These are phyloP conservation scores for Leuctra nigra DNA, from an alignment of 2,888 invertebrate genomes.

Conservation along the genomic window DNA sequence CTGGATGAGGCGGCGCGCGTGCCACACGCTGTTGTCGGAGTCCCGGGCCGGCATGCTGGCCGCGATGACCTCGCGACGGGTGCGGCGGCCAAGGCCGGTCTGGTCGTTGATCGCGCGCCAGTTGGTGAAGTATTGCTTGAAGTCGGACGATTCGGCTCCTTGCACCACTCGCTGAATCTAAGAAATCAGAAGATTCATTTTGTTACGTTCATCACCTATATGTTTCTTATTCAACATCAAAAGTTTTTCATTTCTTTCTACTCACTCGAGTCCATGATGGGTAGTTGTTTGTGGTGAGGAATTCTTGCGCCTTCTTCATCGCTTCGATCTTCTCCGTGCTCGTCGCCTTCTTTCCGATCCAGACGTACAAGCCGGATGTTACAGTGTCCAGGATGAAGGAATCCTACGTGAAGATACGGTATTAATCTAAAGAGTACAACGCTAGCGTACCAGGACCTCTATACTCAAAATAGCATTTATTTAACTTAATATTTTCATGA, in stretches of 20 bases:
- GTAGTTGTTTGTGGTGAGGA: constrained; percentile 57
- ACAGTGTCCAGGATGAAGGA: constrained; percentile 75
- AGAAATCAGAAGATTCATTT: background rate
- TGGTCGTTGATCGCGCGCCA: constrained; percentile 64
- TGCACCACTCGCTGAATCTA: constrained; percentile 69
- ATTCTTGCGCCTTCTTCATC: constrained; percentile 62
- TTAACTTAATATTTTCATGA: no score
- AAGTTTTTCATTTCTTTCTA: background rate
- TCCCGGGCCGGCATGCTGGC: constrained; percentile 30
- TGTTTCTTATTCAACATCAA: background rate
- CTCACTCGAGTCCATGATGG: constrained; percentile 61
- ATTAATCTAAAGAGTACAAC: no score
- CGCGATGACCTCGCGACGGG: constrained; percentile 36
- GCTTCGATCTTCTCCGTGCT: constrained; percentile 66
- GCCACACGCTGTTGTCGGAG: constrained; percentile 36
- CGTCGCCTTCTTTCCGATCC: constrained; percentile 73
- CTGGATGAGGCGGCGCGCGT: constrained; percentile 33
- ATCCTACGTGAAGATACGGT: constrained; percentile 49
- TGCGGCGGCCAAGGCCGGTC: constrained; percentile 36
- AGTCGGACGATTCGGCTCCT: constrained; percentile 75
- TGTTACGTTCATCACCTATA: background rate
- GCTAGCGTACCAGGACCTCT: no score
- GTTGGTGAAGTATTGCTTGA: constrained; percentile 80
- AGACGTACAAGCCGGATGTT: constrained; percentile 71
- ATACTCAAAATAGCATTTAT: no score